Base-by-base conservation (phyloP, 2,797 vertebrate species). In the Artibeus jamaicensis region DNA sequence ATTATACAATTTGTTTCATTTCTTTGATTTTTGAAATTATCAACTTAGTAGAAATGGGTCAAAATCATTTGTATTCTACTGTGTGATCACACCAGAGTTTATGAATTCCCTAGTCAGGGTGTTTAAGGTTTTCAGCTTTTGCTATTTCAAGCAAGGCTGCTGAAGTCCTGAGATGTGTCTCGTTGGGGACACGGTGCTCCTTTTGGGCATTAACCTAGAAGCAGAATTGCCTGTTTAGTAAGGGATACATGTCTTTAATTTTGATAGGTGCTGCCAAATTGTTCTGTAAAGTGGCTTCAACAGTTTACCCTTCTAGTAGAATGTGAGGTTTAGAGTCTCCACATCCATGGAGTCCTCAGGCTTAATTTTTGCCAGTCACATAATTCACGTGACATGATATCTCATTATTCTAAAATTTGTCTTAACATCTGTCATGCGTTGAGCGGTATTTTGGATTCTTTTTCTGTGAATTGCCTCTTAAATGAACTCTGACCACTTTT, bases 151-250 rank as follows among this genome's bases (percentile, higher is more conserved):
- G 32, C 26, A 77, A 77, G 53, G 21, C 57, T 68, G 5, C 8
- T 5, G 62, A 74, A 53, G 73, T 68, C 44, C 68, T 86, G 44
- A 21, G 15, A 18, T 39, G 48, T 34, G 32, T 74, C 62, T 65
- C 24, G 34, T 22, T 74, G 42, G 53, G 59, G 24, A 34, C 22
- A 10, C 48, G 55, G 4, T 26, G 9, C 70, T 92, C 86, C 32
- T 92, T 81, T 93, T 86, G 74, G 37, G 19, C 73, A 50, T 86
- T 91, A 71, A 73, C 55, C 78, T 53, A 70, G 62, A 95, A 79
- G 79, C 32, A 78, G 78, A 89, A n/a, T 81, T 86, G 62, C 46
- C 82, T n/a, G 16, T 18, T 53, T 93, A 15, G 9, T 71, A 59
- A 62, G 42, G 44, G 59, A 37, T 46, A 10, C 2, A 0, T 37